A percentile compares a stretch with the other conserved stretches of the same genome.
phyloP scores from a whole-genome alignment of 2,888 invertebrate species.

The Acanthoscelides obtectus region DNA sequence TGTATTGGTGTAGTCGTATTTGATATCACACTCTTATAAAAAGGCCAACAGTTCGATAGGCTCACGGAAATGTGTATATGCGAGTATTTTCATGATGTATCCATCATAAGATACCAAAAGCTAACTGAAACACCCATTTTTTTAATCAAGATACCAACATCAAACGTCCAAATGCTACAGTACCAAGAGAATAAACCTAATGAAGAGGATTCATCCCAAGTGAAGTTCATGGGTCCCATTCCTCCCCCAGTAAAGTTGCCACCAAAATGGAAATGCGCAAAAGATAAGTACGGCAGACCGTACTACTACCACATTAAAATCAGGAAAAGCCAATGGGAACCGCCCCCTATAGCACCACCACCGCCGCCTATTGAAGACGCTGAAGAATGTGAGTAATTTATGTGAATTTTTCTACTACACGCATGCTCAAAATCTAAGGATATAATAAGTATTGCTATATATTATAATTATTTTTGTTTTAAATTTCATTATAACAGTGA shows the following conservation, averaged over 20 bases:
- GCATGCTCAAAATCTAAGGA: no score
- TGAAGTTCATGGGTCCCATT: constrained; percentile 45
- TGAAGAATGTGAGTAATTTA: constrained; percentile 29
- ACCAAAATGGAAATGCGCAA: constrained; percentile 82
- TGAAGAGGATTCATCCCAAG: constrained; percentile 30
- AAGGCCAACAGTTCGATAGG: no score
- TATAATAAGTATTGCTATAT: no score
- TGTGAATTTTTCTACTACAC: no score
- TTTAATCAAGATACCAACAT: constrained; percentile 19
- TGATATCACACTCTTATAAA: no score
- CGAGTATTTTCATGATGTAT: no score
- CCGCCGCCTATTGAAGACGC: constrained; percentile 12
- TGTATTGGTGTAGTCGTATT: no score
- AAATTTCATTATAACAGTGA: no score
- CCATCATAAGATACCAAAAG: no score
- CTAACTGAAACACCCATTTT: no score
- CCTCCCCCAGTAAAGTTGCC: constrained; percentile 63
- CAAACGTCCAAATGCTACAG: constrained; percentile 23
- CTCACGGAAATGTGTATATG: no score
- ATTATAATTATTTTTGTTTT: no score
- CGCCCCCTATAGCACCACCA: constrained; percentile 47
- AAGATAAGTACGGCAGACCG: constrained; percentile 74
- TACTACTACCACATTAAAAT: constrained; percentile 89
- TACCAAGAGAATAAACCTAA: constrained; percentile 24
- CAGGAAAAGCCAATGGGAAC: constrained; percentile 75